A percentile compares a stretch with the other conserved stretches of the same genome.
These are phyloP conservation scores for Acridotheres tristis DNA, from an alignment of 2,797 vertebrate species.

Conservation along the genomic window DNA sequence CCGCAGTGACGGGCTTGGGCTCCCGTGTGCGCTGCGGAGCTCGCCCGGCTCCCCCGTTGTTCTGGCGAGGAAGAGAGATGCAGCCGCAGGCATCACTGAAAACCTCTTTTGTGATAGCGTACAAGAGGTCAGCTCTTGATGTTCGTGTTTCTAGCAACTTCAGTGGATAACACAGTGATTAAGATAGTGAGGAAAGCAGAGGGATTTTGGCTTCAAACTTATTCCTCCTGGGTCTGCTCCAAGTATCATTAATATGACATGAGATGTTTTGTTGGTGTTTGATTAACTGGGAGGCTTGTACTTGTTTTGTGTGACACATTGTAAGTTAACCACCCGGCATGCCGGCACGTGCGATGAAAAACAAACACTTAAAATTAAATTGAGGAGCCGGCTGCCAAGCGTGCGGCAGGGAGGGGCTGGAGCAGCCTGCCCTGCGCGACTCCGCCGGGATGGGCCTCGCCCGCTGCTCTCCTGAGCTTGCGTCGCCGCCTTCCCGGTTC, in stretches of 20 bases:
- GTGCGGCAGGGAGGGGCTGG: neutral
- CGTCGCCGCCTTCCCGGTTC: neutral
- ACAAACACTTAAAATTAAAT: constrained; percentile 16
- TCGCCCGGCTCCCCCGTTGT: rapidly evolving
- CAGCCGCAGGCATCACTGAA: neutral
- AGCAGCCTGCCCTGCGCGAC: neutral
- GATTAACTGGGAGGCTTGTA: constrained; percentile 47
- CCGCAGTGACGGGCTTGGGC: neutral
- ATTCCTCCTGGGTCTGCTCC: neutral
- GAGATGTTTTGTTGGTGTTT: constrained; percentile 38
- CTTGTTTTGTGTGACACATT: constrained; percentile 41
- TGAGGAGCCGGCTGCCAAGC: neutral
- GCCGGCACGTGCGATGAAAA: constrained; percentile 41
- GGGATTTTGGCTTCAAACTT: constrained; percentile 16
- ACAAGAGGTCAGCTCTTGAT: neutral
- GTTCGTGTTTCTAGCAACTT: neutral
- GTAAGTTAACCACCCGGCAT: constrained; percentile 39
- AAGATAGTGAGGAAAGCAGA: neutral
- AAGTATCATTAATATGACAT: constrained; percentile 28
- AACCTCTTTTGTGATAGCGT: neutral
- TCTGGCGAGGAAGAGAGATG: neutral
- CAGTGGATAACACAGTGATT: neutral
- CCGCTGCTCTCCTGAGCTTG: neutral
- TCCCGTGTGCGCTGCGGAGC: neutral
- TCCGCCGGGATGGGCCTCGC: rapidly evolving